These are phyloP conservation scores for Bugula neritina DNA, from an alignment of 2,888 invertebrate genomes.

Conservation along the genomic window DNA sequence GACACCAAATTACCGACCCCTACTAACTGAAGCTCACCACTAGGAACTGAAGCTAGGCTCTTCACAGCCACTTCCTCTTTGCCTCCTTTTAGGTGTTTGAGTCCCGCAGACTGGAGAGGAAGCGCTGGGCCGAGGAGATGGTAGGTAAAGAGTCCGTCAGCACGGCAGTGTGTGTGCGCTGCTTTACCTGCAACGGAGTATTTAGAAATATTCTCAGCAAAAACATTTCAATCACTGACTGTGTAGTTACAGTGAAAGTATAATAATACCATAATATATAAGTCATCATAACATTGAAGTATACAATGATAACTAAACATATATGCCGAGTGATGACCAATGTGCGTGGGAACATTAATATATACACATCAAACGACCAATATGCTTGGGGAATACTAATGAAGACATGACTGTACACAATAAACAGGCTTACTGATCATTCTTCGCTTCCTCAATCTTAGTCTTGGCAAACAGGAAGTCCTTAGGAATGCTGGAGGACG, in stretches of 20 bases:
- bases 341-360: background rate
- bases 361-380: background rate
- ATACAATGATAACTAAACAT: background rate
- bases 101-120: slow-evolving; percentile 1
- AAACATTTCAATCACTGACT: too few species aligned
- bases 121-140: background rate
- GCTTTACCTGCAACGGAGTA: too few species aligned
- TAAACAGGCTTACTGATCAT: slow-evolving; percentile 35
- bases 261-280: too few species aligned
- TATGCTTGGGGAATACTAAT: background rate
- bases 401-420: too few species aligned
- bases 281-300: background rate
- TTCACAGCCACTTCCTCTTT: slow-evolving; percentile 26
- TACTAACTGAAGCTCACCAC: slow-evolving; percentile 29
- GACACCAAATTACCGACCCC: too few species aligned
- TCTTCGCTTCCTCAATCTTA: slow-evolving; percentile 46
- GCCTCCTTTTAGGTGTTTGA: background rate
- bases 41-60: slow-evolving; percentile 1
- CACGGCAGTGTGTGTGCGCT: background rate
- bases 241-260: too few species aligned
- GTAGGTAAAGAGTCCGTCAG: background rate
- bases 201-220: too few species aligned
- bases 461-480: slow-evolving; percentile 51
- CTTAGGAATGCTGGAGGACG: slow-evolving; percentile 31
- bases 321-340: too few species aligned